A percentile compares a stretch with the other conserved stretches of the same genome.
Evolutionary conservation across 1,140 invertebrate species (phyloP).

Genomic region (Ips typographus): DNA sequence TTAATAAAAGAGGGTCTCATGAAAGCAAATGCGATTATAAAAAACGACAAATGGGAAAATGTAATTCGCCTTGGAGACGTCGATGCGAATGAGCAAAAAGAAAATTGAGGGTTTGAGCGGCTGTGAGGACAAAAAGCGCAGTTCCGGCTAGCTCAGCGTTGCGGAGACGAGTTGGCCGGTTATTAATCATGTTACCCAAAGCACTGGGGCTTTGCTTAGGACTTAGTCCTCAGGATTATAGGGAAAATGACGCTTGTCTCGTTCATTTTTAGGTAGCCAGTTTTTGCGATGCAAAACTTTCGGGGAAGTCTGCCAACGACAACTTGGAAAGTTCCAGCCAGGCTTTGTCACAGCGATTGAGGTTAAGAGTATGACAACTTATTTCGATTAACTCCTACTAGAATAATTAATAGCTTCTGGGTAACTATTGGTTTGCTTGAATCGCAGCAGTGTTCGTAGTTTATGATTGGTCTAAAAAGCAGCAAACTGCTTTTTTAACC

Average conservation of each 20-base stretch:
- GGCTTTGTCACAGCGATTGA: no score
- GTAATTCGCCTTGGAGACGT: constrained; percentile 31
- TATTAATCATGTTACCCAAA: constrained; percentile 26
- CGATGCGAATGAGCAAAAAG: constrained; percentile 30
- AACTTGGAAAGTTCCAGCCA: no score
- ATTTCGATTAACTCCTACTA: no score
- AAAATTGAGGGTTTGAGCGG: constrained; percentile 31
- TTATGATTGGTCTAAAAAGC: no score
- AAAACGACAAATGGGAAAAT: constrained; percentile 24
- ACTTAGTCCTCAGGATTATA: neutral
- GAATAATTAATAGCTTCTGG: no score
- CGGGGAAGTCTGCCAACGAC: no score
- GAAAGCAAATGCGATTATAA: constrained; percentile 32
- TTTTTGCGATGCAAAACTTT: neutral
- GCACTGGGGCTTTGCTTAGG: constrained; percentile 21
- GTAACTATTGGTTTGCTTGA: no score
- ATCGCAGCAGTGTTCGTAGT: no score
- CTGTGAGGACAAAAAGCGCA: constrained; percentile 20
- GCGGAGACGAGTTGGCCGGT: constrained; percentile 13
- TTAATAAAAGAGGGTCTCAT: constrained; percentile 32
- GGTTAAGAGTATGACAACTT: no score
- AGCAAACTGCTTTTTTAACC: no score
- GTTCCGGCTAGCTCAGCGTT: constrained; percentile 19
- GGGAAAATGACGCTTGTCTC: neutral
- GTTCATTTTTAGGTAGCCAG: neutral